Percentiles rank a stretch among this genome's conserved stretches.
phyloP scores from a whole-genome alignment of 2,113 vertebrate species.

The Pomatostomus ruficeps region DNA sequence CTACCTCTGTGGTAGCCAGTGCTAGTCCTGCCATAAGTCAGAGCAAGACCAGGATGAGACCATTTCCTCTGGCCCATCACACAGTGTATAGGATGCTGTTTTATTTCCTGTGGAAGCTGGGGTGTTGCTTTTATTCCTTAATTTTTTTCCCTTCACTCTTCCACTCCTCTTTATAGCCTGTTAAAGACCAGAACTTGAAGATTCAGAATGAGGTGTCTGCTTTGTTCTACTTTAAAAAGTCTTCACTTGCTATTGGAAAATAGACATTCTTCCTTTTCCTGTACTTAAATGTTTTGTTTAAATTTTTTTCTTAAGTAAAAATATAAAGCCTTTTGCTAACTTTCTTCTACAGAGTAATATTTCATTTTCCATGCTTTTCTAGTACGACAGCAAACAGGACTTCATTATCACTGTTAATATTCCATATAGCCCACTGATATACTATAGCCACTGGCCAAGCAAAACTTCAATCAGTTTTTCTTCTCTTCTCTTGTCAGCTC shows the following conservation, averaged over 20 bases:
- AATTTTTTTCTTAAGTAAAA: not conserved
- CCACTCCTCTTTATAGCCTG: not conserved
- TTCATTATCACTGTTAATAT: conserved; percentile 23
- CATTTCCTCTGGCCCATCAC: not conserved
- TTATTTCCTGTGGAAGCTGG: not conserved
- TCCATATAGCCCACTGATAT: not conserved
- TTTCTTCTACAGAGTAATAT: not conserved
- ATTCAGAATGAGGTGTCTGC: not conserved
- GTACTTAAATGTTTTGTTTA: not conserved
- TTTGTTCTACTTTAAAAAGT: not conserved
- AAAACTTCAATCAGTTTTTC: conserved; percentile 46
- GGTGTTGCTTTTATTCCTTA: not conserved
- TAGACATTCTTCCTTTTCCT: not conserved
- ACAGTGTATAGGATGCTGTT: not conserved
- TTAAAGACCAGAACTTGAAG: not conserved
- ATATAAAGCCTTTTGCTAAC: not conserved
- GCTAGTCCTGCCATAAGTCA: not conserved
- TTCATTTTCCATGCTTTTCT: conserved; percentile 7
- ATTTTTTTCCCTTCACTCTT: not conserved
- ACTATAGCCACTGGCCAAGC: conserved; percentile 26
- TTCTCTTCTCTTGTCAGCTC: conserved; percentile 34
- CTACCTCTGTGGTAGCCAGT: not conserved
- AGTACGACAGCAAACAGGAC: not conserved
- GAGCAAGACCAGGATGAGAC: not conserved
- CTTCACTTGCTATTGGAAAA: not conserved